Evolutionary conservation across 2,113 vertebrate species (phyloP).

Genomic region (Centrocercus urophasianus): DNA sequence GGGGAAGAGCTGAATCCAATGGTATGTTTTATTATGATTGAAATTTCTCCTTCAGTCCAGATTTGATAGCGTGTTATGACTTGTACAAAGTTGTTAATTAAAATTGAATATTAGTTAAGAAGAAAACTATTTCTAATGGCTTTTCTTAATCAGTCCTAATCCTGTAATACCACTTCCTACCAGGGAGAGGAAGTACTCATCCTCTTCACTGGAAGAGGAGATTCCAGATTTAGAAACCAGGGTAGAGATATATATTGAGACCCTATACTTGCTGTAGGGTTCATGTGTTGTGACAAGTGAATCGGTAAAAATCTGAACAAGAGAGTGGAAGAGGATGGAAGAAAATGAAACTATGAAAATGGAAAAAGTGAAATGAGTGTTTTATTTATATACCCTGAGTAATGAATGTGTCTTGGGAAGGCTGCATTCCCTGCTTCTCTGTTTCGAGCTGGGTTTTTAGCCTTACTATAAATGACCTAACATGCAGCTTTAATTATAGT

Average conservation of each 20-base stretch:
- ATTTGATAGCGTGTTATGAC: neutral
- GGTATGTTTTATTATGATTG: neutral
- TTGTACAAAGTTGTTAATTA: neutral
- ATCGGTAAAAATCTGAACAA: neutral
- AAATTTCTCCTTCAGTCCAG: neutral
- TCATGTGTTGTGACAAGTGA: neutral
- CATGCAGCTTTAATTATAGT: constrained; percentile 68
- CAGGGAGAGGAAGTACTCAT: neutral
- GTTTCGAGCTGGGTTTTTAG: constrained; percentile 24
- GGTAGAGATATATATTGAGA: neutral
- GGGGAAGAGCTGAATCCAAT: neutral
- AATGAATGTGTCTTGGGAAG: neutral
- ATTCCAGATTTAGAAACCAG: neutral
- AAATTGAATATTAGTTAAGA: neutral
- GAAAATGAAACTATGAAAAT: neutral
- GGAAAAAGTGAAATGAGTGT: neutral
- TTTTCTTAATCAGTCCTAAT: neutral
- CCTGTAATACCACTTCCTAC: neutral
- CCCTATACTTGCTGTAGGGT: neutral
- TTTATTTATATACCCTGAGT: constrained; percentile 29
- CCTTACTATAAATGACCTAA: constrained; percentile 64
- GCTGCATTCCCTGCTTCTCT: neutral
- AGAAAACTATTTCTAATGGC: neutral
- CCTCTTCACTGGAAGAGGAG: neutral
- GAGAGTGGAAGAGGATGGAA: neutral